Conservation (phyloP, 2,797 vertebrate genomes). For the Lutjanus campechanus region DNA sequence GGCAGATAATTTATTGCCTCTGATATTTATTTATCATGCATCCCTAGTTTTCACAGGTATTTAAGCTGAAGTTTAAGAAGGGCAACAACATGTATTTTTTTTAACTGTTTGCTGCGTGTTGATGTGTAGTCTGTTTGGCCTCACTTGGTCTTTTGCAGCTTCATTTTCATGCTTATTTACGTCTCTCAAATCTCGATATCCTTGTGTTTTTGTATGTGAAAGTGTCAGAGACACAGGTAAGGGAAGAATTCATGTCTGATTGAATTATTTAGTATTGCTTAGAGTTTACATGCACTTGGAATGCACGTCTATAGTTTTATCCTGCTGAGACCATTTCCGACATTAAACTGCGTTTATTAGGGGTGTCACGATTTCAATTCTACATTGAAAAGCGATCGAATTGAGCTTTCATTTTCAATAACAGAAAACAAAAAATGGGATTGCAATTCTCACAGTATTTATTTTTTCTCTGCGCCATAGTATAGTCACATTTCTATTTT, state of each 20-base stretch:
- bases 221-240: not conserved
- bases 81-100: not conserved
- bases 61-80: not conserved
- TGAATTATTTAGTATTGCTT: not conserved
- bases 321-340: not conserved
- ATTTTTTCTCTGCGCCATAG: too few species aligned
- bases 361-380: too few species aligned
- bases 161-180: constrained; percentile 6
- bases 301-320: not conserved
- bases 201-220: constrained; percentile 1
- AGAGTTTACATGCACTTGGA: not conserved
- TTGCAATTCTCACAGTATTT: too few species aligned
- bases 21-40: too few species aligned
- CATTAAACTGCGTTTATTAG: too few species aligned
- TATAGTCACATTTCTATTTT: constrained; percentile 2
- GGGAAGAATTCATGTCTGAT: not conserved
- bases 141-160: not conserved
- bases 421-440: too few species aligned
- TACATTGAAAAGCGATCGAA: too few species aligned
- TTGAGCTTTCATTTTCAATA: too few species aligned
- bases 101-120: not conserved
- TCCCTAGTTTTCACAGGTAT: too few species aligned
- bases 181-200: constrained; percentile 26
- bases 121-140: not conserved
- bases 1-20: too few species aligned